phyloP scores from a whole-genome alignment of 2,113 vertebrate species.

The Rhombomys opimus region DNA sequence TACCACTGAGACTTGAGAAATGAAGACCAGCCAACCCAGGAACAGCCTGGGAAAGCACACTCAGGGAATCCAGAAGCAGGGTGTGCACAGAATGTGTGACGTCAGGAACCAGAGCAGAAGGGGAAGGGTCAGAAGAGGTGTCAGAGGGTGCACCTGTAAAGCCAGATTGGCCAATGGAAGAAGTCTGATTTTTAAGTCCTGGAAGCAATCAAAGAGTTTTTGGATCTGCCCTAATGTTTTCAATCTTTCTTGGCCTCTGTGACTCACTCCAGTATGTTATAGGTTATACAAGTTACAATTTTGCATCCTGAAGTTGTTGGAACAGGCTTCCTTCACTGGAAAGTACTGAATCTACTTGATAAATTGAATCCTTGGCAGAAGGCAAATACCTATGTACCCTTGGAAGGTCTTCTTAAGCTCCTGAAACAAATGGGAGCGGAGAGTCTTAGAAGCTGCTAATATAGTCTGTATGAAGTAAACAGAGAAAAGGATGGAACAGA shows the following conservation, averaged over 20 bases:
- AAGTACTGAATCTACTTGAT: background rate
- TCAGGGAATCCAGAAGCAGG: background rate
- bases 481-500: background rate
- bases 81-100: background rate
- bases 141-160: accelerated
- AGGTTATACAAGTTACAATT: background rate
- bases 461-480: background rate
- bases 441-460: background rate
- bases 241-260: background rate
- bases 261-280: background rate
- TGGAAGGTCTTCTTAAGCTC: background rate
- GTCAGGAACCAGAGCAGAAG: too few species aligned
- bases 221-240: background rate
- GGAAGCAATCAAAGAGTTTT: background rate
- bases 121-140: background rate
- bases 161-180: background rate
- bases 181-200: background rate
- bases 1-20: background rate
- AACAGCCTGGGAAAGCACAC: background rate
- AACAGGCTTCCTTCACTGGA: background rate
- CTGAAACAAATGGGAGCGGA: background rate
- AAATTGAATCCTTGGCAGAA: background rate
- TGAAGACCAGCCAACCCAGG: background rate
- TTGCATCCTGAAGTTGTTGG: background rate
- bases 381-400: background rate